Evolutionary conservation across 92 coral and sea anemone genomes (phyloP), one percentile per base, ranked within the genome.

Genomic region (Micromussa lordhowensis): DNA sequence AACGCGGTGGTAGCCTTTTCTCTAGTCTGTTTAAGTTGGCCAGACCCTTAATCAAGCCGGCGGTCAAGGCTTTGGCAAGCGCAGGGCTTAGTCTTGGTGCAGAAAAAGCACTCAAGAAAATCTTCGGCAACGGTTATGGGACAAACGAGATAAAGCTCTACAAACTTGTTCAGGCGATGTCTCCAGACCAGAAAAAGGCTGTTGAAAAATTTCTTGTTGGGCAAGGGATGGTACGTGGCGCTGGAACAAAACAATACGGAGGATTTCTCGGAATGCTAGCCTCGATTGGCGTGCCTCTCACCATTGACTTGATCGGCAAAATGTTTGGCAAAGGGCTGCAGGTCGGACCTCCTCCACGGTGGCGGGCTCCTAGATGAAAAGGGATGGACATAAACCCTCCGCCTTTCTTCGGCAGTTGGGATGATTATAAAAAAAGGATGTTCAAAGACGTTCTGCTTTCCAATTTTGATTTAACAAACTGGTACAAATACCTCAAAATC

Each of bases 241-340:
- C 35, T 2, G 35, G 34, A 1, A 13, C 3, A 9, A 54, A 31
- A 24, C 59, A 76, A n/a, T 44, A 10, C 14, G 59, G 61, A 0
- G 80, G 80, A 13, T n/a, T 76, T 76, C 61, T 74, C 2, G 78
- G 30, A 16, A 36, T 38, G 51, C n/a, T 72, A 5, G 78, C 78
- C 0, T 35, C 28, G 3, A 8, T 48, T 1, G 61, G 34, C 14
- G 35, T 44, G 5, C 80, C 38, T 14, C 36, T 76, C 2, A 36
- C 80, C 9, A 44, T 24, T n/a, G 78, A 38, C 28, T 38, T 74
- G 54, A 53, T 74, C 5, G 2, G 21, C 38, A 74, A 74, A 21
- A 24, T 75, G 32, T 24, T 44, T 12, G 35, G 59, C 3, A 75
- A 75, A 44, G 58, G 79, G 1, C 1, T 36, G 38, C 38, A 36